A percentile compares a stretch with the other conserved stretches of the same genome.
These are phyloP conservation scores for Phenganax stokvisi DNA, from an alignment of 92 coral and sea anemone species.

Conservation along the genomic window DNA sequence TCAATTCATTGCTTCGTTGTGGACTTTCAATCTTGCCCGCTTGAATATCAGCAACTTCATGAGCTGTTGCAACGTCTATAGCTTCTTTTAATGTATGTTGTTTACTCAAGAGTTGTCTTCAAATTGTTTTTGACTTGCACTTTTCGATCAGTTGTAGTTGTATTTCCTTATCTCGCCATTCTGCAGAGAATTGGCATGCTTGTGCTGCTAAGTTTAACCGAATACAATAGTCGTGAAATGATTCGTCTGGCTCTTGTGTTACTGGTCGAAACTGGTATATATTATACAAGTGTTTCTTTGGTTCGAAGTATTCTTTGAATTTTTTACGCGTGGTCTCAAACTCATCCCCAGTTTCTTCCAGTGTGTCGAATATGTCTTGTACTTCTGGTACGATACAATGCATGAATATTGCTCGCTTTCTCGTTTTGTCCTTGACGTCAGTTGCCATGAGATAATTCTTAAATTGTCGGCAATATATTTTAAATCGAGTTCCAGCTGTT, in stretches of 20 bases:
- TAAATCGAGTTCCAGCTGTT: not conserved
- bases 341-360: not conserved
- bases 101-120: constrained; percentile 36
- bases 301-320: too few species aligned
- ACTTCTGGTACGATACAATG: not conserved
- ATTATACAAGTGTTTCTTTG: not conserved
- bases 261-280: not conserved
- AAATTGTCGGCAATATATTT: not conserved
- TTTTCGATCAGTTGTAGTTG: constrained; percentile 34
- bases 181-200: not conserved
- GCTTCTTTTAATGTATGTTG: not conserved
- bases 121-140: constrained; percentile 31
- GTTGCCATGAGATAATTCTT: constrained; percentile 1
- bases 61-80: too few species aligned
- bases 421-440: constrained; percentile 3
- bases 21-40: too few species aligned
- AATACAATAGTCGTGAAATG: constrained; percentile 4
- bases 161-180: constrained; percentile 17
- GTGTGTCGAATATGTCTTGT: constrained; percentile 10
- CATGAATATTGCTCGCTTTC: constrained; percentile 2
- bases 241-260: not conserved
- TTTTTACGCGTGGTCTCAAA: not conserved
- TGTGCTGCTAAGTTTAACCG: constrained; percentile 8
- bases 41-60: too few species aligned
- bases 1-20: too few species aligned